Percentiles rank a stretch among this genome's conserved stretches.
These are phyloP conservation scores for Congeria kusceri DNA, from an alignment of 2,888 invertebrate species.

Conservation along the genomic window DNA sequence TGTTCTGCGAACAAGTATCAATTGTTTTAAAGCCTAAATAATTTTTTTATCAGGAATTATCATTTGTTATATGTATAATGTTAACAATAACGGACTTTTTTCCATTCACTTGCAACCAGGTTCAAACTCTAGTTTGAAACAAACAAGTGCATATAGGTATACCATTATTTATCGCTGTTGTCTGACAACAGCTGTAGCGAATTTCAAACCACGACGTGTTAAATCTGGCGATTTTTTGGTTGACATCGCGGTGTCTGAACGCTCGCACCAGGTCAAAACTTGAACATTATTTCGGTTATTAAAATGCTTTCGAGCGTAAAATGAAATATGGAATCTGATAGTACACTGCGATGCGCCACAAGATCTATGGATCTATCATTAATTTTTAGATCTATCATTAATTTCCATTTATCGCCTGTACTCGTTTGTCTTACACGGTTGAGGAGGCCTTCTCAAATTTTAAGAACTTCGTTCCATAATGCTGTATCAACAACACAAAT, in stretches of 20 bases:
- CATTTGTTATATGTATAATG: too few species aligned
- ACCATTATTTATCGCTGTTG: not conserved
- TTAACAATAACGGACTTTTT: too few species aligned
- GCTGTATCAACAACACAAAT: too few species aligned
- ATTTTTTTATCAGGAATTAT: too few species aligned
- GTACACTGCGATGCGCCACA: conserved; percentile 21
- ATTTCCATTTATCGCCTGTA: conserved; percentile 35
- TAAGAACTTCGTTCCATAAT: too few species aligned
- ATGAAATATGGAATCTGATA: conserved; percentile 41
- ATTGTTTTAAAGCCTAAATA: too few species aligned
- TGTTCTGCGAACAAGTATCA: too few species aligned
- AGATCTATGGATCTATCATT: conserved; percentile 38
- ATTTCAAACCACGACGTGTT: not conserved
- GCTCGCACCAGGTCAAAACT: conserved; percentile 52
- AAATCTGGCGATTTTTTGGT: too few species aligned
- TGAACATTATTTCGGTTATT: conserved; percentile 52
- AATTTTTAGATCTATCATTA: conserved; percentile 45
- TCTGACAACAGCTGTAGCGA: conserved; percentile 1
- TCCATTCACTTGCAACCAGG: too few species aligned
- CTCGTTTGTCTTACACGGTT: conserved; percentile 59
- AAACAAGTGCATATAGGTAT: too few species aligned
- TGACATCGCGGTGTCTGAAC: conserved; percentile 27
- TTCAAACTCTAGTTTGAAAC: too few species aligned
- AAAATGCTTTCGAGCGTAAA: conserved; percentile 40
- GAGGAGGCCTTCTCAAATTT: conserved; percentile 21